Percentiles rank a stretch among this genome's conserved stretches.
Conservation (phyloP, 2,113 vertebrate genomes). For the Globicephala melas region DNA sequence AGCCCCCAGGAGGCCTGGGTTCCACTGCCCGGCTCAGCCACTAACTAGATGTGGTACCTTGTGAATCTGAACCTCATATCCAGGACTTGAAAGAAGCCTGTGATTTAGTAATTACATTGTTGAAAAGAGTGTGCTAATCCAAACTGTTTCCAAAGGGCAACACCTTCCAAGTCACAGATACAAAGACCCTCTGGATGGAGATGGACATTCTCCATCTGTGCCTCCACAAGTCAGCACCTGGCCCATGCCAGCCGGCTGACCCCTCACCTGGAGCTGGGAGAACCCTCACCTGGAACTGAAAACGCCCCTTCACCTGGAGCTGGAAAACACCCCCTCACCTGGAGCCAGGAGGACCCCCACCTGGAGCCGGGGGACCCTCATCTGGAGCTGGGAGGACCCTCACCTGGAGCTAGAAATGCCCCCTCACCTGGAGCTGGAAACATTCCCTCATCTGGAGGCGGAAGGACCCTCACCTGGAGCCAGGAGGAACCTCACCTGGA, state of each 20-base stretch:
- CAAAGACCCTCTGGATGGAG: background rate
- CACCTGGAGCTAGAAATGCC: background rate
- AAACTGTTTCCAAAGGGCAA: background rate
- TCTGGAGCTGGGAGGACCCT: background rate
- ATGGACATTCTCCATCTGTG: no score
- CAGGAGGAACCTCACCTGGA: background rate
- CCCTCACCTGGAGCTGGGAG: background rate
- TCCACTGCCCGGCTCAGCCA: background rate
- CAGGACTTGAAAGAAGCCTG: background rate
- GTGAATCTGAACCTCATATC: background rate
- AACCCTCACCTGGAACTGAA: no score
- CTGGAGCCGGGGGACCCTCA: constrained; percentile 80
- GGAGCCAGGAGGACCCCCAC: no score
- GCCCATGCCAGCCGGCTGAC: background rate
- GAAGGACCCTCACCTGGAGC: background rate
- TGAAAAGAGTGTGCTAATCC: background rate
- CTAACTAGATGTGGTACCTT: background rate
- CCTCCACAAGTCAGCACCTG: rapidly evolving
- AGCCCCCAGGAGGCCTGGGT: background rate
- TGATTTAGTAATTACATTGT: background rate
- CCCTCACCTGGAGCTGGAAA: constrained; percentile 75
- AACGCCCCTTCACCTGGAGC: no score
- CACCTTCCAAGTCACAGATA: background rate
- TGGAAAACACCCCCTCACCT: background rate
- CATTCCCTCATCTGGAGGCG: constrained; percentile 69